Evolutionary conservation across 2,797 vertebrate species (phyloP), one percentile per base, ranked within the genome.

Genomic region (Iguana delicatissima): DNA sequence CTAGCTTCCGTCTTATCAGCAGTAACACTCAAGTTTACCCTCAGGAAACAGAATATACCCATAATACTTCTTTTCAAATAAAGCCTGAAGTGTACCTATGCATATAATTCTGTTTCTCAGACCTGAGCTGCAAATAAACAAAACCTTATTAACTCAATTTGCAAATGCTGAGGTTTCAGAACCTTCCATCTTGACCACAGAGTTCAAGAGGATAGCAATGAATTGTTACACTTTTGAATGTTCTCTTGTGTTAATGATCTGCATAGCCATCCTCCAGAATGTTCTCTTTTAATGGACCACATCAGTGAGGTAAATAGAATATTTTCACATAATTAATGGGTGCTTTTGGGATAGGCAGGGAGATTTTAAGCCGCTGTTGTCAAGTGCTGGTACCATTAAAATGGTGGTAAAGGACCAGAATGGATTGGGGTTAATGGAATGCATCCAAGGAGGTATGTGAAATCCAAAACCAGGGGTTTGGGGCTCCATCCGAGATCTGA

Each of bases 401-500:
- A 16, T 6, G 86, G 52, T 80, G 89, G 38, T 22, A 91, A 76
- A 76, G 50, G 26, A 89, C 38, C 50, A 52, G 84, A 85, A 73
- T 42, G 32, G 77, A 85, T 20, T 50, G 29, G 55, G 46, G 79
- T 85, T 82, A 88, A 69, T 77, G 59, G 85, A 91, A 74, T 57
- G 24, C 85, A 80, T 12, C 88, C 85, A 59, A 67, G 80, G 88
- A 89, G 73, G 85, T 77, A 59, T 73, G n/a, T 1, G 0, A 92
- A 84, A 55, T 91, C 67, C n/a, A 92, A 91, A 87, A 84, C 87
- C 73, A 72, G 50, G 72, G 84, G 55, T 69, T 76, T 69, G 86
- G 57, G 59, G 42, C 29, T 72, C 92, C 92, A 59, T 92, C 86
- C 89, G 89, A 62, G 85, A 91, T 32, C 88, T 92, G 86, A 38